Percentiles rank a stretch among this genome's conserved stretches.
Evolutionary conservation across 2,797 vertebrate species (phyloP).

Genomic region (Oreochromis grahami): DNA sequence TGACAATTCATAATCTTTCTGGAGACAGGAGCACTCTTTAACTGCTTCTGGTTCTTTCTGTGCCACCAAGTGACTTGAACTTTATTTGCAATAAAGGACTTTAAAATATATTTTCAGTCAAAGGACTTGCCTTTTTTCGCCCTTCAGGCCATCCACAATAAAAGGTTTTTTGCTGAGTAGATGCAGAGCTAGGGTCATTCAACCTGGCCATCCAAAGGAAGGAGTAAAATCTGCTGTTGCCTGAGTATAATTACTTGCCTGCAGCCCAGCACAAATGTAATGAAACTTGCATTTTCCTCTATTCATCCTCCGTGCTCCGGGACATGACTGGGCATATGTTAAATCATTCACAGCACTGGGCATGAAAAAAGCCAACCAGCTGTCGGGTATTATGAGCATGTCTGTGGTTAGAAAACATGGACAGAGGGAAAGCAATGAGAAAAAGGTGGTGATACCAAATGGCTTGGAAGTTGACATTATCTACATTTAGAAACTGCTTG

Average conservation of each 20-base stretch:
- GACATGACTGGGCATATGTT: slow-evolving; percentile 48
- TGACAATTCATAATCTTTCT: neutral
- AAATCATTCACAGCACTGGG: slow-evolving; percentile 52
- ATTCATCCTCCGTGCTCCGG: slow-evolving; percentile 8
- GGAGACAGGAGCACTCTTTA: neutral
- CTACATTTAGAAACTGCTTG: neutral
- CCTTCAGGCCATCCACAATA: slow-evolving; percentile 8
- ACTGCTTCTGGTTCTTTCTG: neutral
- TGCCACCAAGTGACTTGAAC: neutral
- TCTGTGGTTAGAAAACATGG: slow-evolving; percentile 16
- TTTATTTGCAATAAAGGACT: slow-evolving; percentile 14
- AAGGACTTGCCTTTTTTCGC: neutral
- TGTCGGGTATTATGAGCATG: slow-evolving; percentile 20
- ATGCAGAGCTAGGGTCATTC: slow-evolving; percentile 13
- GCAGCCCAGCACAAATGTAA: slow-evolving; percentile 45
- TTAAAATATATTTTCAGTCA: slow-evolving; percentile 10
- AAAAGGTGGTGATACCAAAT: neutral
- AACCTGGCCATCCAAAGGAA: neutral
- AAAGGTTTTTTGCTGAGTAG: slow-evolving; percentile 29
- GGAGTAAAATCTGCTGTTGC: slow-evolving; percentile 23
- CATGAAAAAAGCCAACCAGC: slow-evolving; percentile 17
- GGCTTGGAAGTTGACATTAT: neutral
- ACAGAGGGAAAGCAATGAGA: neutral
- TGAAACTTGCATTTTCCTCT: slow-evolving; percentile 44
- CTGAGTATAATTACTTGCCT: slow-evolving; percentile 56